phyloP scores from a whole-genome alignment of 2,888 invertebrate genomes.

The Bellardia bayeri region DNA sequence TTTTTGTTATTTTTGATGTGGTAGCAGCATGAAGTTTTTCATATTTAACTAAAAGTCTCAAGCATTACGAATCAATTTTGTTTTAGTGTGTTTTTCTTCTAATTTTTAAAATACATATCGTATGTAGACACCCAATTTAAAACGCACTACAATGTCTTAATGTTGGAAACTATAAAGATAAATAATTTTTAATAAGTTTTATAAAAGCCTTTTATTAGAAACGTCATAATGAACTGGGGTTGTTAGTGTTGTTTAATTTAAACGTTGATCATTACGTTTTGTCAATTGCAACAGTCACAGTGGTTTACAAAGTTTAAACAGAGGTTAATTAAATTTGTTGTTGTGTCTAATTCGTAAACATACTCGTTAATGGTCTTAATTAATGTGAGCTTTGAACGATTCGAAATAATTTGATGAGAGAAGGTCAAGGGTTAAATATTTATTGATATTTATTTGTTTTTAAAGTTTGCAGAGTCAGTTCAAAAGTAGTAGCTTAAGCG shows the following conservation, averaged over 20 bases:
- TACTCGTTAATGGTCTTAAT: constrained; percentile 20
- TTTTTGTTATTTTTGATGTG: neutral
- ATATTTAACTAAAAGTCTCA: constrained; percentile 9
- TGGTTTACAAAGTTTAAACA: constrained; percentile 4
- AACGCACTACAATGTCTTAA: neutral
- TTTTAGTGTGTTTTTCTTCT: neutral
- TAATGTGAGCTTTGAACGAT: neutral
- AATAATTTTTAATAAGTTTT: constrained; percentile 15
- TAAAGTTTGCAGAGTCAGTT: neutral
- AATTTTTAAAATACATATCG: neutral
- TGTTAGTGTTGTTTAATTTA: neutral
- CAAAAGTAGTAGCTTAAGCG: neutral
- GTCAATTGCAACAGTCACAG: neutral
- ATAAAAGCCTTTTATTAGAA: neutral
- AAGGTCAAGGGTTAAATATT: constrained; percentile 27
- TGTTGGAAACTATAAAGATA: neutral
- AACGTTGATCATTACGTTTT: neutral
- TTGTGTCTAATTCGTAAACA: neutral
- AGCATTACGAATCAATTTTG: constrained; percentile 40
- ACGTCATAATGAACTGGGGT: constrained; percentile 11
- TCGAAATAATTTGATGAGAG: neutral
- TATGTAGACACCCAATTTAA: constrained; percentile 19
- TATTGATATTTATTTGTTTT: neutral
- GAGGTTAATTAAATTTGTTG: constrained; percentile 38
- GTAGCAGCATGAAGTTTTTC: neutral